phyloP scores from a whole-genome alignment of 2,888 invertebrate species.

The Drosophila infuscata region DNA sequence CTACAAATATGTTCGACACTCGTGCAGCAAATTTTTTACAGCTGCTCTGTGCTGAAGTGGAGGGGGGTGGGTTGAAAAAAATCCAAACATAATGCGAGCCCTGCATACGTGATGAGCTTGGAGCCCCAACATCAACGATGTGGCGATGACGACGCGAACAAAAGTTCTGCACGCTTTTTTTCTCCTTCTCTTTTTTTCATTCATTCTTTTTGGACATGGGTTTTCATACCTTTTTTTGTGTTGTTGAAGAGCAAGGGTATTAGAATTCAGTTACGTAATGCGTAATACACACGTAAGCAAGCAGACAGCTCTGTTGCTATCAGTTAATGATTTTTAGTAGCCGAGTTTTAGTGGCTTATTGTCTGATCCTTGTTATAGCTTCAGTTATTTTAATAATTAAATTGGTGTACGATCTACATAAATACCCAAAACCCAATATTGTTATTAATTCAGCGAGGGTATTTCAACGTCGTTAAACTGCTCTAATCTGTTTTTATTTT shows the following conservation, averaged over 20 bases:
- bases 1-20: constrained; percentile 81
- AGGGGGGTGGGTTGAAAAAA: constrained; percentile 20
- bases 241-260: constrained; percentile 5
- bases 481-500: not conserved
- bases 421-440: not conserved
- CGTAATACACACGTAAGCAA: constrained; percentile 10
- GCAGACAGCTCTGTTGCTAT: not conserved
- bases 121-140: constrained; percentile 28
- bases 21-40: constrained; percentile 77
- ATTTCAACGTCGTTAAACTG: not conserved
- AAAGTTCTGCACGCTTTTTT: constrained; percentile 42
- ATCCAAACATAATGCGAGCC: constrained; percentile 61
- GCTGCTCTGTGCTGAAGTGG: constrained; percentile 41
- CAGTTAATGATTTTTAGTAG: not conserved
- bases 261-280: constrained; percentile 14
- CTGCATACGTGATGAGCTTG: constrained; percentile 75
- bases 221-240: not conserved
- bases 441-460: not conserved
- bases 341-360: not conserved
- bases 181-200: not conserved
- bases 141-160: constrained; percentile 42
- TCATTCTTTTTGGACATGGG: constrained; percentile 13
- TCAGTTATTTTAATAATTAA: not conserved
- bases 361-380: not conserved
- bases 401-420: not conserved